Evolutionary conservation across 2,888 invertebrate genomes (phyloP).

Genomic region (Artemia sinica): DNA sequence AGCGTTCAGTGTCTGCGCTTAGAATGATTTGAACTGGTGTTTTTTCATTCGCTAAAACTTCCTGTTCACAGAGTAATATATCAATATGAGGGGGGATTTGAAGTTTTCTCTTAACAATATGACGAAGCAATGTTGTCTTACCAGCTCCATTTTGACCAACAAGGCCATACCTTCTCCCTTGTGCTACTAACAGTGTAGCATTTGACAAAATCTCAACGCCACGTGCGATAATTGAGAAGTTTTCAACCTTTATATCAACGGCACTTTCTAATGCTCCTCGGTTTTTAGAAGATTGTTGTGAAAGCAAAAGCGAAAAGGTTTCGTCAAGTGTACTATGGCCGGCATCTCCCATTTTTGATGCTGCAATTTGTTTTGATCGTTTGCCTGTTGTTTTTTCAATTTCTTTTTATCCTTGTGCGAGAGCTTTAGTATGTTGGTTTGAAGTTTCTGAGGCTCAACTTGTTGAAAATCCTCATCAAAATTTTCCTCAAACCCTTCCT

Average conservation of each 20-base stretch:
- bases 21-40: conserved; percentile 84
- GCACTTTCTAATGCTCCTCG: conserved; percentile 65
- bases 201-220: conserved; percentile 94
- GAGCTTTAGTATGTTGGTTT: conserved; percentile 30
- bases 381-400: conserved; percentile 58
- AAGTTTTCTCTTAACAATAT: conserved; percentile 74
- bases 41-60: conserved; percentile 84
- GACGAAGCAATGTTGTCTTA: conserved; percentile 86
- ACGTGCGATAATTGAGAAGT: conserved; percentile 90
- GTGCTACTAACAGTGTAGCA: conserved; percentile 77
- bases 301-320: conserved; percentile 86
- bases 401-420: conserved; percentile 84
- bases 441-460: conserved; percentile 22
- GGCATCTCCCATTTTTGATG: conserved; percentile 70
- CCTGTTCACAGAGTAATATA: conserved; percentile 91
- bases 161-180: conserved; percentile 83
- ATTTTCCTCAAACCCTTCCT: conserved; percentile 23
- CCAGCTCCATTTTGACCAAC: conserved; percentile 99
- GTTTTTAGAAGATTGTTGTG: conserved; percentile 45
- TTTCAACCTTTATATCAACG: conserved; percentile 93
- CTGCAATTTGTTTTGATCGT: conserved; percentile 63
- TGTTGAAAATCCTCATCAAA: conserved; percentile 14
- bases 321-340: conserved; percentile 74
- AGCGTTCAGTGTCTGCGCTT: conserved; percentile 77
- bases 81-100: conserved; percentile 90